Percentiles rank a stretch among this genome's conserved stretches.
Conservation (phyloP, 2,113 vertebrate species). For the Anhinga rufa region DNA sequence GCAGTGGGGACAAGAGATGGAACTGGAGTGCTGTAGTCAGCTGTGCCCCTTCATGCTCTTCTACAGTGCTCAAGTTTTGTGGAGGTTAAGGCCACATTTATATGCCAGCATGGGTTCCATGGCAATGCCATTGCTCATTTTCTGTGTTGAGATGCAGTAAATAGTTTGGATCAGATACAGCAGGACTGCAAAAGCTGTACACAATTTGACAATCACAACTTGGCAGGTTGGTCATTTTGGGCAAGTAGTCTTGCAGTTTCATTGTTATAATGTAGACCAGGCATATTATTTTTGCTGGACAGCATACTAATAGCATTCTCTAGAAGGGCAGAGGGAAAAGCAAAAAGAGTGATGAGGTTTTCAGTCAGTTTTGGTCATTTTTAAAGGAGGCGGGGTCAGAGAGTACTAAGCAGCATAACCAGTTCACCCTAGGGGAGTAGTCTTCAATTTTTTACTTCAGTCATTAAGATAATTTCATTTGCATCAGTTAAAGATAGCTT, state of each 20-base stretch:
- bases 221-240: not conserved
- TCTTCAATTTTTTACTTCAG: not conserved
- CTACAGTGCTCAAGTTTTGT: not conserved
- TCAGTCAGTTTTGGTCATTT: not conserved
- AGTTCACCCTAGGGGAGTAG: not conserved
- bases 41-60: not conserved
- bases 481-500: not conserved
- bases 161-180: not conserved
- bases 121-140: not conserved
- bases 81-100: not conserved
- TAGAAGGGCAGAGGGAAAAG: not conserved
- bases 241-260: not conserved
- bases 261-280: not conserved
- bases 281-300: not conserved
- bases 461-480: not conserved
- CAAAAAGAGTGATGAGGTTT: not conserved
- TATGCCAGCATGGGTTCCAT: not conserved
- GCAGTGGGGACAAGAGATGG: not conserved
- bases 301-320: not conserved
- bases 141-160: not conserved
- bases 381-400: not conserved
- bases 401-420: not conserved
- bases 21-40: not conserved
- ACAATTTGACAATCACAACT: not conserved
- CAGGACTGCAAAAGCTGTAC: not conserved